phyloP scores from a whole-genome alignment of 2,888 invertebrate species.

The Hyposoter didymator region DNA sequence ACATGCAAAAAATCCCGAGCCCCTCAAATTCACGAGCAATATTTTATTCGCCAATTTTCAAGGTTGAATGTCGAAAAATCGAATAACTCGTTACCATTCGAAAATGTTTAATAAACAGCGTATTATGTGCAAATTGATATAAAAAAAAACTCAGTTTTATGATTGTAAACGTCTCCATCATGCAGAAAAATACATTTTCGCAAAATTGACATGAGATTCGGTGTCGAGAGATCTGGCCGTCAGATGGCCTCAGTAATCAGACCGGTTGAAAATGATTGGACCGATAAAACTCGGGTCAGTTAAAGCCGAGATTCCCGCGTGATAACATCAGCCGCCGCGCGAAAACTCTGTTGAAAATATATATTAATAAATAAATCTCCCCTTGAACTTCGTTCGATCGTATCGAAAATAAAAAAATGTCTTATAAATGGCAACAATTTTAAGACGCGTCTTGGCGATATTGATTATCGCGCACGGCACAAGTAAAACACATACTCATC shows the following conservation, averaged over 20 bases:
- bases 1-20: neutral
- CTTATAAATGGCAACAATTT: constrained; percentile 42
- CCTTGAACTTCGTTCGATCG: constrained; percentile 29
- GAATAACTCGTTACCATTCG: neutral
- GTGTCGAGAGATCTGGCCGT: neutral
- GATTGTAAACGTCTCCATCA: neutral
- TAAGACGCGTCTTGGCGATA: constrained; percentile 37
- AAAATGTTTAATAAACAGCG: neutral
- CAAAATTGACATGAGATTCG: neutral
- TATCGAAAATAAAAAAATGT: constrained; percentile 21
- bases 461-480: neutral
- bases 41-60: neutral
- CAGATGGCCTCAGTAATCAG: constrained; percentile 13
- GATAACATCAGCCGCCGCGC: constrained; percentile 59
- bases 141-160: neutral
- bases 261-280: neutral
- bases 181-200: neutral
- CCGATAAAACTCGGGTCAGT: constrained; percentile 33
- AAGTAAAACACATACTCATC: neutral
- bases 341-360: constrained; percentile 23
- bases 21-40: neutral
- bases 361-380: constrained; percentile 1
- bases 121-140: neutral
- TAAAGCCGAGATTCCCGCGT: constrained; percentile 55
- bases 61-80: neutral